Conservation (phyloP, 2,888 invertebrate genomes). For the Microdon myrmicae region DNA sequence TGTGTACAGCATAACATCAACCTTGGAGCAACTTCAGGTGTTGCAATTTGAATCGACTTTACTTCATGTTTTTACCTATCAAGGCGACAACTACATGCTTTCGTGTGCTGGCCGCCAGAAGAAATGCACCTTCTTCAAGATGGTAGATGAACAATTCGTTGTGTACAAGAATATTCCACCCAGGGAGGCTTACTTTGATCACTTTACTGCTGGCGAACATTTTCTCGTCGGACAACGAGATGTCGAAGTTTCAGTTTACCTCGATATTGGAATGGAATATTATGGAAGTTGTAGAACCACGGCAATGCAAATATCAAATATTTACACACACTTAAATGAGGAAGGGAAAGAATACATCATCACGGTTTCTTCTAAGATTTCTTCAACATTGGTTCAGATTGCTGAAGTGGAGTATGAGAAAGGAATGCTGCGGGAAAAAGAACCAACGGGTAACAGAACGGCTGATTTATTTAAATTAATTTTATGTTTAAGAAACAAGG, state of each 20-base stretch:
- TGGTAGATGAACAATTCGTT: conserved; percentile 59
- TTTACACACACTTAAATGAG: conserved; percentile 55
- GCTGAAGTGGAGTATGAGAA: conserved; percentile 57
- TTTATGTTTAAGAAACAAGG: conserved; percentile 35
- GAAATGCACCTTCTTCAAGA: conserved; percentile 58
- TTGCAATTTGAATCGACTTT: conserved; percentile 49
- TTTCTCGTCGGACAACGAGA: conserved; percentile 57
- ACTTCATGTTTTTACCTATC: conserved; percentile 57
- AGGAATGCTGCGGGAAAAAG: background rate
- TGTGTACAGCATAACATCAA: conserved; percentile 55
- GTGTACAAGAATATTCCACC: conserved; percentile 55
- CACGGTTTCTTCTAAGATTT: conserved; percentile 53
- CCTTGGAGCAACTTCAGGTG: conserved; percentile 52
- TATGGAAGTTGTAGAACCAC: conserved; percentile 57
- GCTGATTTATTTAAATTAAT: conserved; percentile 31
- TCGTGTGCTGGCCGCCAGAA: conserved; percentile 54
- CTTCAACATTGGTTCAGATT: conserved; percentile 56
- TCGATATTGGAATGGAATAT: conserved; percentile 59
- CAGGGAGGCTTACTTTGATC: conserved; percentile 57
- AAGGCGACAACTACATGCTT: conserved; percentile 57
- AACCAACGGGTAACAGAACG: no score
- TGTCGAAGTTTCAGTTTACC: conserved; percentile 57
- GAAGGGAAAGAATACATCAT: conserved; percentile 57
- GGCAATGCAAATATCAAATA: conserved; percentile 52
- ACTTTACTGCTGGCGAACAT: conserved; percentile 54